Percentiles rank a stretch among this genome's conserved stretches.
Conservation (phyloP, 2,113 vertebrate species). For the Propithecus coquereli region DNA sequence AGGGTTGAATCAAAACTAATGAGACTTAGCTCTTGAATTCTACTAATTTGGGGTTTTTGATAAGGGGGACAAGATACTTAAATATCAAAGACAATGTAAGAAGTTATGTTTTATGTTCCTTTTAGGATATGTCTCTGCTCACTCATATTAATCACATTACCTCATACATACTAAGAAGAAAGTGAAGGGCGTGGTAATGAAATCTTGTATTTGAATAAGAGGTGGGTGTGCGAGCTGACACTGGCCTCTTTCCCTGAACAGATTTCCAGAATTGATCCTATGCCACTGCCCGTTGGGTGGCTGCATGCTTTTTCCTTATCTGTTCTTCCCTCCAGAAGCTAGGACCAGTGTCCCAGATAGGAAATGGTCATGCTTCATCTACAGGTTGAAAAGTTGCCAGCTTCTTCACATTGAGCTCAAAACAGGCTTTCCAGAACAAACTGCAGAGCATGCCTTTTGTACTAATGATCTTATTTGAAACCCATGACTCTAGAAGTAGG, state of each 20-base stretch:
- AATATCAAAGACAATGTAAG: constrained; percentile 6
- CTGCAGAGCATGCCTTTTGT: not conserved
- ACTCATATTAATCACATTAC: not conserved
- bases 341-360: not conserved
- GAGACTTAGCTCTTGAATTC: constrained; percentile 15
- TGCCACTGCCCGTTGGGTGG: not conserved
- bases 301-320: not conserved
- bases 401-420: not conserved
- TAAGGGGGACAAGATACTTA: not conserved
- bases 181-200: not conserved
- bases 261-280: not conserved
- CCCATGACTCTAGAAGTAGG: not conserved
- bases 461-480: not conserved
- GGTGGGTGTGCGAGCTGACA: not conserved
- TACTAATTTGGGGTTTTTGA: constrained; percentile 29
- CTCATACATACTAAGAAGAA: not conserved
- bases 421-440: not conserved
- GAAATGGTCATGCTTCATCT: not conserved
- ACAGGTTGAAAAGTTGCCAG: not conserved
- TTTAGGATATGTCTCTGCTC: not conserved
- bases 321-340: not conserved
- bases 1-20: constrained; percentile 53
- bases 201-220: not conserved
- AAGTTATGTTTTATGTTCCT: not conserved
- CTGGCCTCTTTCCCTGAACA: not conserved